phyloP scores from a whole-genome alignment of 1,140 invertebrate genomes.

The Caerostris darwini region DNA sequence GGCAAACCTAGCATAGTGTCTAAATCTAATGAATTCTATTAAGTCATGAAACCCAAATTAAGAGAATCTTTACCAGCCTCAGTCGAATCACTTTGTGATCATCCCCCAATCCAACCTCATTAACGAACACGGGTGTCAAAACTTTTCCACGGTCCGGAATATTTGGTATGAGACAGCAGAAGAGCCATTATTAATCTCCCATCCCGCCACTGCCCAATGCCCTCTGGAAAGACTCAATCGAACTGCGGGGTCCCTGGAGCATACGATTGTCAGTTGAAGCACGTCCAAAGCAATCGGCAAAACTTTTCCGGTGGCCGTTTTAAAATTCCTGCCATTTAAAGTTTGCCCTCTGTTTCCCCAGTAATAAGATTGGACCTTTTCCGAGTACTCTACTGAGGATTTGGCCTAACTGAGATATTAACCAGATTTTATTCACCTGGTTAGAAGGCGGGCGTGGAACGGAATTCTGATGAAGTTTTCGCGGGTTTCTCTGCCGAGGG shows the following conservation, averaged over 20 bases:
- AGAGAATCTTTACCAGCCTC: no score
- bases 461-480: conserved; percentile 56
- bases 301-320: conserved; percentile 56
- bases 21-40: no score
- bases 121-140: conserved; percentile 64
- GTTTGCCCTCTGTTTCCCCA: conserved; percentile 59
- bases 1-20: no score
- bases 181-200: conserved; percentile 69
- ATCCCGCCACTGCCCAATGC: conserved; percentile 62
- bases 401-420: conserved; percentile 76
- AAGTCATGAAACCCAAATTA: neutral
- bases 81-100: neutral
- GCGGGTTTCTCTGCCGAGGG: neutral
- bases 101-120: conserved; percentile 46
- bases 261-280: conserved; percentile 67
- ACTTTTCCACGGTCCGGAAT: conserved; percentile 54
- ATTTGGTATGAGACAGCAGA: conserved; percentile 39
- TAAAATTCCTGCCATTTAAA: conserved; percentile 76
- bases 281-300: conserved; percentile 69
- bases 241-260: neutral
- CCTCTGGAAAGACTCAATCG: conserved; percentile 65
- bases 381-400: conserved; percentile 63
- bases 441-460: conserved; percentile 4
- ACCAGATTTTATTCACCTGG: conserved; percentile 77
- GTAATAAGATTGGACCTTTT: conserved; percentile 63